These are phyloP conservation scores for Leucozona laternaria DNA, from an alignment of 2,888 invertebrate species.

Conservation along the genomic window DNA sequence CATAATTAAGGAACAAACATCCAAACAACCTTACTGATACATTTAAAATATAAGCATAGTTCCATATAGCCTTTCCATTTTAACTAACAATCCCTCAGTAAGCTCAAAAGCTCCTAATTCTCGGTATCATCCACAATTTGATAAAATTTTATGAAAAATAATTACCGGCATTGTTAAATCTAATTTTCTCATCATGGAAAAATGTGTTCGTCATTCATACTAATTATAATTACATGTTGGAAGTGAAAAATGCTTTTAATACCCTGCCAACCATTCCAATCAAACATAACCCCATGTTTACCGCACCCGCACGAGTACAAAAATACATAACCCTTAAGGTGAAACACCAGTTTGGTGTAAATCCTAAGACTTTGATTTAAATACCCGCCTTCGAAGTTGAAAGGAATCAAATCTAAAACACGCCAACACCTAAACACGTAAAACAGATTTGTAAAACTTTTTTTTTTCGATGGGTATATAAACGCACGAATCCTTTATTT, in stretches of 20 bases:
- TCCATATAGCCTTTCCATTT: too few species aligned
- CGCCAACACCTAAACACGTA: conserved; percentile 33
- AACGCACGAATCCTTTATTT: conserved; percentile 5
- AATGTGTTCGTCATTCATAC: background rate
- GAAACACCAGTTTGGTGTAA: background rate
- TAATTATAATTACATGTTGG: conserved; percentile 1
- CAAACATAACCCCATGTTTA: background rate
- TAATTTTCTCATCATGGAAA: background rate
- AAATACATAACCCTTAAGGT: background rate
- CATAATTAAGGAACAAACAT: too few species aligned
- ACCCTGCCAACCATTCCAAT: background rate
- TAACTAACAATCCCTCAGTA: too few species aligned
- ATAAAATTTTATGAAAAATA: too few species aligned
- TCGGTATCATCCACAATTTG: too few species aligned
- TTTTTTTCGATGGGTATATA: background rate
- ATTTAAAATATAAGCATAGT: too few species aligned
- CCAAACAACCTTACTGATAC: too few species aligned
- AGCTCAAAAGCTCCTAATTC: too few species aligned
- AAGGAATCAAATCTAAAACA: conserved; percentile 2
- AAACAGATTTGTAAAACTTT: conserved; percentile 29
- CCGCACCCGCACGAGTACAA: background rate
- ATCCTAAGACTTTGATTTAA: conserved; percentile 12
- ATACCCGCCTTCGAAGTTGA: background rate
- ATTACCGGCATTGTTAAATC: background rate
- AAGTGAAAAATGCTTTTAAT: background rate